Conservation (phyloP, 2,113 vertebrate genomes). For the Suncus etruscus region DNA sequence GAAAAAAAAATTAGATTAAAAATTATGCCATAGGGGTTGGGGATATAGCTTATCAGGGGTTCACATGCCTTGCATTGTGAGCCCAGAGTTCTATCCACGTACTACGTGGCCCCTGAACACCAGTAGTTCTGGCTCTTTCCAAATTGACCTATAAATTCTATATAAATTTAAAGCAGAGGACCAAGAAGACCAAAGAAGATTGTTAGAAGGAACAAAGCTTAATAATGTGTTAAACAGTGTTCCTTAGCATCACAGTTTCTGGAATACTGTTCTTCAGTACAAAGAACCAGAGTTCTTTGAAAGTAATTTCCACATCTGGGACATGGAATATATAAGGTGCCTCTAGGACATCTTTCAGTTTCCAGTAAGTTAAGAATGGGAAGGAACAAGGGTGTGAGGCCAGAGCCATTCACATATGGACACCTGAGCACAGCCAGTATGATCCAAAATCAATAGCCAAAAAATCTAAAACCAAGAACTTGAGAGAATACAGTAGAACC, state of each 20-base stretch:
- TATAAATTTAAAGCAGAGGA: background rate
- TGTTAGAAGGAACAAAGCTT: conserved; percentile 36
- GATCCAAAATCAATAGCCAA: too few relatives aligned
- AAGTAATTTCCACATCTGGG: background rate
- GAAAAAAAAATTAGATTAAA: too few relatives aligned
- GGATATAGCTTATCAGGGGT: background rate
- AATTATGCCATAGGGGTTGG: background rate
- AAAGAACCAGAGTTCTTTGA: background rate
- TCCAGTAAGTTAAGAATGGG: background rate
- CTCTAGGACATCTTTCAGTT: background rate
- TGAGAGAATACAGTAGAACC: background rate
- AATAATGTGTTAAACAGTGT: conserved; percentile 17
- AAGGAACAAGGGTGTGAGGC: too few relatives aligned
- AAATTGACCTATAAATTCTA: conserved; percentile 16
- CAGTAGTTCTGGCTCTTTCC: background rate
- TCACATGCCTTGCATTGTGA: too few relatives aligned
- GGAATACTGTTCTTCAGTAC: conserved; percentile 2
- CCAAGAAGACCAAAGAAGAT: conserved; percentile 29
- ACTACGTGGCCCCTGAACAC: too few relatives aligned
- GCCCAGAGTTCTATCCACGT: too few relatives aligned
- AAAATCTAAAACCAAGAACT: too few relatives aligned
- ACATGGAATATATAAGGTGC: conserved; percentile 34
- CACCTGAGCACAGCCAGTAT: too few relatives aligned
- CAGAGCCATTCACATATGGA: too few relatives aligned
- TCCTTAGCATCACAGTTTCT: background rate